Base-by-base conservation (phyloP, 2,113 vertebrate genomes). In the Protomyctophum bolini region DNA sequence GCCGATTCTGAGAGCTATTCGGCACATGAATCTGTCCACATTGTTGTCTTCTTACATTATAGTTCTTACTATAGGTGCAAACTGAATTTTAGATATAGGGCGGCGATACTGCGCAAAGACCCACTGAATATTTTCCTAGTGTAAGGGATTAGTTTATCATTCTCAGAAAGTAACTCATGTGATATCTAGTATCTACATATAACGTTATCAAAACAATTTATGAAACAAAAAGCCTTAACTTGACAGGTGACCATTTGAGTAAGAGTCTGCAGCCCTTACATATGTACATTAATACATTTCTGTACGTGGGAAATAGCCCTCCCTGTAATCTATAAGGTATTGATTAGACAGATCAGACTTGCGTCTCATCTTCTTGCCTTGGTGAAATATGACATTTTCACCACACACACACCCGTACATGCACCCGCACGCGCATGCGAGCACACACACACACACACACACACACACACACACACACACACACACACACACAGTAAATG, bases 241-340 rank as follows among this genome's bases (percentile, higher is more conserved):
- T 49, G 33, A 54, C 10, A 12, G 29, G 15, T 46, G 14, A 50
- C 6, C 6, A 11, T 1, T 6, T 6, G 14, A 54, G 6, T 11
- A 54, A 54, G 3, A 10, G 10, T 63, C 29, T 4, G 46, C 8
- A 45, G 8, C 33, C 33, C 33, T 6, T 41, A 41, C 33, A 41
- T 41, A n/a, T n/a, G n/a, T n/a, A 41, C 33, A 41, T 41, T 6
- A 6, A 41, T 41, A 21, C 62, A 8, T 52, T 47, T 10, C 12
- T 63, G 14, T 41, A 41, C 33, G n/a, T 72, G 41, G 29, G 51
- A 61, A 72, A 28, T 45, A 47, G 2, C 54, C 59, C 10, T 29
- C 33, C 58, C 33, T 66, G 60, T 12, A 63, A 48, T 80, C 67
- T 76, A 52, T 54, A 63, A 51, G 2, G 21, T 59, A 76, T 74